Base-by-base conservation (phyloP, 2,888 invertebrate species). In the Chaitophorus viminalis region DNA sequence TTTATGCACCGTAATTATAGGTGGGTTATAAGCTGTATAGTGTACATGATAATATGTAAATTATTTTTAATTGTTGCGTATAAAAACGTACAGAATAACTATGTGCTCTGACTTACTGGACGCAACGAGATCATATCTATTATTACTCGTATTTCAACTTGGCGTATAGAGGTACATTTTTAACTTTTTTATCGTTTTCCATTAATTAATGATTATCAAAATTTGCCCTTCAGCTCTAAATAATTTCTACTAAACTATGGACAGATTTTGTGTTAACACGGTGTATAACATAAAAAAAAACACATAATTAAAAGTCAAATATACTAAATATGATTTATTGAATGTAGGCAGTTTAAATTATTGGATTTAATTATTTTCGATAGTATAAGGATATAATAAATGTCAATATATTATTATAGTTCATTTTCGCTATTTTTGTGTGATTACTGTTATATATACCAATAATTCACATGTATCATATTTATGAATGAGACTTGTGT, bases 21-120 rank as follows among this genome's bases (percentile, higher is more conserved):
- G 54, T 72, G 33, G 68, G 68, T 68, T 54, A 68, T 14, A n/a
- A 4, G 8, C 8, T 9, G 60, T 60, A 25, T 31, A 65, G 39
- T 8, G 17, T 8, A 14, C 46, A 46, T 46, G 31, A 70, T 54
- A 70, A 29, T 85, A 85, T 79, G 78, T 78, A 86, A 86, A 86
- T 86, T 86, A 78, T 72, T 78, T 86, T 86, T 86, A 78, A 78
- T 85, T 78, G 36, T 85, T 78, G 85, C 25, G n/a, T 46, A 31
- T 46, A 25, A 74, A 74, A 74, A 60, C 72, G n/a, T 5, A 29
- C 68, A 65, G 78, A 70, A 78, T 31, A 68, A 70, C 70, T 70
- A 85, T 78, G n/a, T 33, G 54, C 52, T 46, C 18, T n/a, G 33
- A 70, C 70, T 54, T 39, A 4, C 33, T 21, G 70, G 54, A 78